phyloP scores from a whole-genome alignment of 2,888 invertebrate species.

The Neocrepidodera transversa region DNA sequence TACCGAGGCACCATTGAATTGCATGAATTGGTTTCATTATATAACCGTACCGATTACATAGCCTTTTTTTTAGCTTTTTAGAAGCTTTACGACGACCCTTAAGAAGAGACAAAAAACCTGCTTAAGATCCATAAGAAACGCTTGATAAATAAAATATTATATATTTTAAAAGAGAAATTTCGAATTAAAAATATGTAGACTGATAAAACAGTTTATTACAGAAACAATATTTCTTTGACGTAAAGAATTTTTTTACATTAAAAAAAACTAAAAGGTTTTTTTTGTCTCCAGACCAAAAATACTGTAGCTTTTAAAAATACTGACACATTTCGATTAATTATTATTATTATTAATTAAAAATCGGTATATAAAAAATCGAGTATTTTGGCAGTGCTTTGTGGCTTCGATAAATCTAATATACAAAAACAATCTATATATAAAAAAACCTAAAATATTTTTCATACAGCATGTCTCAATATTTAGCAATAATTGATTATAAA shows the following conservation, averaged over 20 bases:
- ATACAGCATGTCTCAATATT: neutral
- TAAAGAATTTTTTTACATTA: too few relatives aligned
- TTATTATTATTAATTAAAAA: slow-evolving; percentile 7
- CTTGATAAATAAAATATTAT: too few relatives aligned
- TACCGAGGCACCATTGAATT: slow-evolving; percentile 9
- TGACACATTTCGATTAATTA: slow-evolving; percentile 1
- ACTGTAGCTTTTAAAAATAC: neutral
- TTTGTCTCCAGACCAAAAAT: neutral
- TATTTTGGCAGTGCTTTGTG: slow-evolving; percentile 58
- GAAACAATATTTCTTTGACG: too few relatives aligned
- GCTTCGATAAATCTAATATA: slow-evolving; percentile 55
- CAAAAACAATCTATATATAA: slow-evolving; percentile 41
- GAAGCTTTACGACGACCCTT: slow-evolving; percentile 6
- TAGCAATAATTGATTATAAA: neutral
- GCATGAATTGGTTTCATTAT: slow-evolving; percentile 12
- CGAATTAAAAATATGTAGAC: too few relatives aligned
- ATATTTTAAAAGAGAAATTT: too few relatives aligned
- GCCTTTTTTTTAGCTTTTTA: slow-evolving; percentile 1
- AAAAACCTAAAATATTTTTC: slow-evolving; percentile 9
- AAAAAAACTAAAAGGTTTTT: too few relatives aligned
- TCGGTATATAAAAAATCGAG: slow-evolving; percentile 31
- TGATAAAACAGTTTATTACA: too few relatives aligned
- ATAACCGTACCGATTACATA: slow-evolving; percentile 5
- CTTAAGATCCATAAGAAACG: too few relatives aligned
- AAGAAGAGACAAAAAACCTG: neutral